Evolutionary conservation across 1,140 invertebrate genomes (phyloP).

Genomic region (Drosophila arizonae): DNA sequence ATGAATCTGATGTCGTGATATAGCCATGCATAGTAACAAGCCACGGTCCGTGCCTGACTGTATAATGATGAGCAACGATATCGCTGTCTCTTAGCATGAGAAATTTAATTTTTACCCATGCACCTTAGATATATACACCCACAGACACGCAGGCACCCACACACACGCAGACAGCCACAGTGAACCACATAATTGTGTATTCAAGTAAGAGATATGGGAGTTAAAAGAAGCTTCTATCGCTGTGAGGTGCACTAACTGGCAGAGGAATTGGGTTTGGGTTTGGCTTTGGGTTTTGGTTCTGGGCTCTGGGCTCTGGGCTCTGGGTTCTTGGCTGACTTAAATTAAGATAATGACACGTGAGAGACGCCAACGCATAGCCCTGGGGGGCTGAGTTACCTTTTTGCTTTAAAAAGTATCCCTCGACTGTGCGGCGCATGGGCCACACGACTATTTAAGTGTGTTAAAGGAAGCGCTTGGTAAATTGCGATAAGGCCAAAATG

Average conservation of each 20-base stretch:
- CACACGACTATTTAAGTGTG: constrained; percentile 25
- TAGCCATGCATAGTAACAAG: constrained; percentile 66
- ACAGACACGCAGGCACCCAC: neutral
- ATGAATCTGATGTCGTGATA: constrained; percentile 69
- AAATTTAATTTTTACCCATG: constrained; percentile 73
- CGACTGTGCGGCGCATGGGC: neutral
- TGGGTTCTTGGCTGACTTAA: constrained; percentile 53
- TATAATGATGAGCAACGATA: constrained; percentile 72
- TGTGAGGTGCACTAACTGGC: neutral
- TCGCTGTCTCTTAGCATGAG: constrained; percentile 59
- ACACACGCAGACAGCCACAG: constrained; percentile 6
- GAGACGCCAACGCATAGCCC: constrained; percentile 26
- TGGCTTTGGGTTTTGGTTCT: neutral
- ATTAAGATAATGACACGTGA: constrained; percentile 79
- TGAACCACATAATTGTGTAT: constrained; percentile 73
- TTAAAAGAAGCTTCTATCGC: constrained; percentile 71
- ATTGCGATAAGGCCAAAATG: constrained; percentile 73
- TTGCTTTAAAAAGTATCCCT: constrained; percentile 24
- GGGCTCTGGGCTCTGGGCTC: neutral
- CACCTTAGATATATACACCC: constrained; percentile 7
- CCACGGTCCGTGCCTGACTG: constrained; percentile 49
- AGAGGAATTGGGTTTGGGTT: neutral
- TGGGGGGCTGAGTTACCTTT: constrained; percentile 20
- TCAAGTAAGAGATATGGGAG: constrained; percentile 76
- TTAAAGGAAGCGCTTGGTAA: constrained; percentile 61